Evolutionary conservation across 2,888 invertebrate genomes (phyloP).

Genomic region (Arrhopalites spinosus): DNA sequence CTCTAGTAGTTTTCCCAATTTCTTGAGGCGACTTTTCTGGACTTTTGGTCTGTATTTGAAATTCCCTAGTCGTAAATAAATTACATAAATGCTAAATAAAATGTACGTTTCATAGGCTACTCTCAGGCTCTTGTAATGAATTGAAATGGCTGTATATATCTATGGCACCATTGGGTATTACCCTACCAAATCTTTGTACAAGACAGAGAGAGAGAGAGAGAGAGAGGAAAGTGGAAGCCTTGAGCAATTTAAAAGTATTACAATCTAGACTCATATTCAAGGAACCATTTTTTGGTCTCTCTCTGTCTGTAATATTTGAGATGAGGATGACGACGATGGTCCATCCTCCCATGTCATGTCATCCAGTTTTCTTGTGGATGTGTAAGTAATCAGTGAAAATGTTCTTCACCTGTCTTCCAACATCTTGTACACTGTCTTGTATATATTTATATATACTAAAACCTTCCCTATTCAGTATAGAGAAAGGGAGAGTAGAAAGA

Average conservation of each 20-base stretch:
- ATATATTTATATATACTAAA: no score
- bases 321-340: slow-evolving; percentile 3
- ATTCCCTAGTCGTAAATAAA: slow-evolving; percentile 33
- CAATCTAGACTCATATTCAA: no score
- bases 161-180: background rate
- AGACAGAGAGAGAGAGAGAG: slow-evolving; percentile 15
- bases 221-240: slow-evolving; percentile 4
- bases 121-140: background rate
- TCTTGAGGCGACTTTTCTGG: slow-evolving; percentile 28
- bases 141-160: background rate
- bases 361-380: slow-evolving; percentile 6
- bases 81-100: slow-evolving; percentile 23
- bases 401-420: background rate
- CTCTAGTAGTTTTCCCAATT: no score
- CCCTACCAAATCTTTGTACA: background rate
- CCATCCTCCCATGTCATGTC: slow-evolving; percentile 29
- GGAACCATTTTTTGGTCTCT: no score
- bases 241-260: background rate
- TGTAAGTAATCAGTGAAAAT: slow-evolving; percentile 30
- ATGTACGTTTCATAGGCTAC: slow-evolving; percentile 19
- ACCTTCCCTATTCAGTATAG: no score
- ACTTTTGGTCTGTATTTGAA: slow-evolving; percentile 25
- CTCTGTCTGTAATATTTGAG: no score
- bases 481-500: background rate
- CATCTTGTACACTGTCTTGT: no score